These are phyloP conservation scores for Takifugu bimaculatus DNA, from an alignment of 2,113 vertebrate genomes.

Conservation along the genomic window DNA sequence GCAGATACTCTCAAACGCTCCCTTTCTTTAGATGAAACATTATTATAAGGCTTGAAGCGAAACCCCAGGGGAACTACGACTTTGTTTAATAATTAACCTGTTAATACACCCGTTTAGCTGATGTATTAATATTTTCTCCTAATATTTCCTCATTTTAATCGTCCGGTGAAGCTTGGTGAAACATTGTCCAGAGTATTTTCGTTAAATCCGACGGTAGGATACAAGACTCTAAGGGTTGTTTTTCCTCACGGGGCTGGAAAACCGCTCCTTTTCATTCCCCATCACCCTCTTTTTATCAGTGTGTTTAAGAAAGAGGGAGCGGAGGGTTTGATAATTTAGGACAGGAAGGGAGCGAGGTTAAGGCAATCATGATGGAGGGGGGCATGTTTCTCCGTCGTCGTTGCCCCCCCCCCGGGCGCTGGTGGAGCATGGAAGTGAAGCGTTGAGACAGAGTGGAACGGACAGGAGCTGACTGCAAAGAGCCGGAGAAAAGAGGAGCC, in stretches of 20 bases:
- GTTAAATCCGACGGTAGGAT: conserved; percentile 35
- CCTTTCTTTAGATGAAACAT: too few species aligned
- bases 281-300: conserved; percentile 45
- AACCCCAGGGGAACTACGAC: too few species aligned
- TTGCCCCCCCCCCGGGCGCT: conserved; percentile 35
- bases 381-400: conserved; percentile 40
- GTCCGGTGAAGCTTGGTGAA: not conserved
- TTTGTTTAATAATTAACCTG: conserved; percentile 24
- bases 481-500: conserved; percentile 71
- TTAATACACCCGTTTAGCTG: conserved; percentile 2
- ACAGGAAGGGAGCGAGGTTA: conserved; percentile 33
- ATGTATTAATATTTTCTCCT: not conserved
- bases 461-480: conserved; percentile 80
- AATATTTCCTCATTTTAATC: too few species aligned
- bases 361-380: conserved; percentile 54
- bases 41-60: too few species aligned
- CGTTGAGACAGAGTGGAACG: conserved; percentile 80
- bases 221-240: conserved; percentile 20
- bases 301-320: conserved; percentile 40
- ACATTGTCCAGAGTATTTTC: not conserved
- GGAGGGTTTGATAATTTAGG: conserved; percentile 24
- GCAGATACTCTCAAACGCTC: too few species aligned
- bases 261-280: conserved; percentile 15
- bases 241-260: conserved; percentile 36
- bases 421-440: conserved; percentile 74